Percentiles rank a stretch among this genome's conserved stretches.
Evolutionary conservation across 2,797 vertebrate species (phyloP).

Genomic region (Alca torda): DNA sequence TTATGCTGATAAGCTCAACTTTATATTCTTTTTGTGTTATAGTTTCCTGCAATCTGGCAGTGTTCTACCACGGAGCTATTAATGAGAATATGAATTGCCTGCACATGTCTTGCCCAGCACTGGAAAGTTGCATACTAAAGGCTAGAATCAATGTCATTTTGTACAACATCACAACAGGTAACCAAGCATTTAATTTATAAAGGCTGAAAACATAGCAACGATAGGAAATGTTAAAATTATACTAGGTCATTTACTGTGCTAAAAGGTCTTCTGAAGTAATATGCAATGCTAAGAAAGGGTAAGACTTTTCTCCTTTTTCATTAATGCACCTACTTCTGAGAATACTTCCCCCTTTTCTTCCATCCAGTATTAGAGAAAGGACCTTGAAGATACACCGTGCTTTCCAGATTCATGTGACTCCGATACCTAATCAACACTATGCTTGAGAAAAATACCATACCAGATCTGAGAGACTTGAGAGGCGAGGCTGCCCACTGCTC

Average conservation of each 20-base stretch:
- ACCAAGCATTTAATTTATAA: background rate
- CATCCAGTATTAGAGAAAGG: background rate
- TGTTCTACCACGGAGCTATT: conserved; percentile 85
- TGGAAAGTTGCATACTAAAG: conserved; percentile 89
- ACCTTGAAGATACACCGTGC: background rate
- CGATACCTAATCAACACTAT: background rate
- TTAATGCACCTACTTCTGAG: background rate
- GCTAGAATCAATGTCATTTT: conserved; percentile 82
- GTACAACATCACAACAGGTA: conserved; percentile 92
- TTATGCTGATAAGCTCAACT: background rate
- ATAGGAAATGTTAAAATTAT: background rate
- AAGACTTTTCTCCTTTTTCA: background rate
- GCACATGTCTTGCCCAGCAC: conserved; percentile 87
- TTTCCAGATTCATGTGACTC: background rate
- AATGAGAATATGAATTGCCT: conserved; percentile 86
- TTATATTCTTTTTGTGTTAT: background rate
- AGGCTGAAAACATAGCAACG: background rate
- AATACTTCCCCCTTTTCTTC: background rate
- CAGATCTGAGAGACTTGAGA: background rate
- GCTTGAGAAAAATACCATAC: background rate
- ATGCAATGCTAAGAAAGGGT: background rate
- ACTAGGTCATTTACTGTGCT: background rate
- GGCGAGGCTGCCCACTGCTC: background rate
- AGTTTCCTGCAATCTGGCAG: conserved; percentile 94
- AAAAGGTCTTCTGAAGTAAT: background rate